These are phyloP conservation scores for Girardia tigrina DNA, from an alignment of 2,888 invertebrate genomes.

Conservation along the genomic window DNA sequence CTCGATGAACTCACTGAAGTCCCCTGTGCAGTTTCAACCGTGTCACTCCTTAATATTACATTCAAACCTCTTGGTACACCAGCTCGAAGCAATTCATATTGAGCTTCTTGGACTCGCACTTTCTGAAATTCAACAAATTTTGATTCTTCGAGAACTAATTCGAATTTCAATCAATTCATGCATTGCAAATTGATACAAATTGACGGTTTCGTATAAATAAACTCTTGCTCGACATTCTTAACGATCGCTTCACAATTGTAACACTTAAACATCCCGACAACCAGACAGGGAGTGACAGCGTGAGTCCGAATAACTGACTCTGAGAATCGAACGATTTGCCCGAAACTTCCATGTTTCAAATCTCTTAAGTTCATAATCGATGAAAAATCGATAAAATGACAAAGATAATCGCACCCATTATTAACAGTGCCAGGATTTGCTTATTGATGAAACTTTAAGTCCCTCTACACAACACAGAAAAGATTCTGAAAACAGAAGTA, in stretches of 20 bases:
- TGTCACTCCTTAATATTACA: slow-evolving; percentile 79
- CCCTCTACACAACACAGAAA: slow-evolving; percentile 33
- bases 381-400: slow-evolving; percentile 33
- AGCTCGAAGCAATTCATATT: slow-evolving; percentile 84
- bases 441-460: slow-evolving; percentile 33
- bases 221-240: slow-evolving; percentile 88
- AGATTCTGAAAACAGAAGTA: slow-evolving; percentile 14
- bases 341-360: slow-evolving; percentile 54
- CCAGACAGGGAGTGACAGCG: slow-evolving; percentile 92
- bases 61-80: slow-evolving; percentile 88
- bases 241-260: slow-evolving; percentile 71
- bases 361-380: slow-evolving; percentile 27
- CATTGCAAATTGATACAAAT: slow-evolving; percentile 92
- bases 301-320: slow-evolving; percentile 83
- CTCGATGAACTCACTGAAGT: slow-evolving; percentile 77
- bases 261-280: slow-evolving; percentile 72
- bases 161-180: slow-evolving; percentile 73
- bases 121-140: slow-evolving; percentile 95
- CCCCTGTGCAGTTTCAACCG: slow-evolving; percentile 80
- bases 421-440: slow-evolving; percentile 29
- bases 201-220: slow-evolving; percentile 72
- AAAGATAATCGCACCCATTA: slow-evolving; percentile 32
- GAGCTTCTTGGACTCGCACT: slow-evolving; percentile 88
- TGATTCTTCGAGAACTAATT: slow-evolving; percentile 79
- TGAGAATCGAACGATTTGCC: slow-evolving; percentile 77